These are phyloP conservation scores for Anthopleura sola DNA, from an alignment of 64 coral and sea anemone species.

Conservation along the genomic window DNA sequence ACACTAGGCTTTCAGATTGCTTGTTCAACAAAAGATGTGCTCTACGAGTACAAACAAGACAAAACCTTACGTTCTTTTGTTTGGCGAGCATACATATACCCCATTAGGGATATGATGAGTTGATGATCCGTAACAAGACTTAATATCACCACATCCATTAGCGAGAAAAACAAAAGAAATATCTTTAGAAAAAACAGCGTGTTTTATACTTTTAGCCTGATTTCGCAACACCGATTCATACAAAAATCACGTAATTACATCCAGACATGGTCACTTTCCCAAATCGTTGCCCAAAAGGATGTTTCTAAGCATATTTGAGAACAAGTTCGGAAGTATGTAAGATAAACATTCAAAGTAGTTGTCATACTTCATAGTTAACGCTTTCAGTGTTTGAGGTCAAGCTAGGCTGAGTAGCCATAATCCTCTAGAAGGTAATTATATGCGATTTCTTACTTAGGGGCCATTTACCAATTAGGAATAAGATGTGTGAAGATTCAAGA, in stretches of 20 bases:
- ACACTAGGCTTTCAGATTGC: not conserved
- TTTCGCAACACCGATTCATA: not conserved
- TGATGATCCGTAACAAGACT: not conserved
- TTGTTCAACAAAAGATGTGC: slow-evolving; percentile 2
- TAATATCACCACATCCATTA: not conserved
- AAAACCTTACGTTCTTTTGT: not conserved
- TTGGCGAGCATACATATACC: not conserved
- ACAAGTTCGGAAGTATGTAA: no score
- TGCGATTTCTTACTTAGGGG: slow-evolving; percentile 5
- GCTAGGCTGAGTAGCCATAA: not conserved
- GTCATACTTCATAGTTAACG: not conserved
- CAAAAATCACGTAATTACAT: not conserved
- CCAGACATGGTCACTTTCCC: not conserved
- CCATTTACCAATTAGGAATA: slow-evolving; percentile 4
- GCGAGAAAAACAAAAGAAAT: not conserved
- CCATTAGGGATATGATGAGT: not conserved
- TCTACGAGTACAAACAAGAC: not conserved
- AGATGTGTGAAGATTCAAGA: not conserved
- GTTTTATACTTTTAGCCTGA: not conserved
- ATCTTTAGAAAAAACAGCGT: not conserved
- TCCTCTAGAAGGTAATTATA: not conserved
- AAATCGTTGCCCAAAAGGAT: no score
- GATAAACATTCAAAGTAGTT: not conserved
- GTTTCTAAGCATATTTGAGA: no score
- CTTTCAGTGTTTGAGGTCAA: not conserved